Percentiles rank a stretch among this genome's conserved stretches.
phyloP scores from a whole-genome alignment of 2,888 invertebrate genomes.

The Flexamia atlantica region DNA sequence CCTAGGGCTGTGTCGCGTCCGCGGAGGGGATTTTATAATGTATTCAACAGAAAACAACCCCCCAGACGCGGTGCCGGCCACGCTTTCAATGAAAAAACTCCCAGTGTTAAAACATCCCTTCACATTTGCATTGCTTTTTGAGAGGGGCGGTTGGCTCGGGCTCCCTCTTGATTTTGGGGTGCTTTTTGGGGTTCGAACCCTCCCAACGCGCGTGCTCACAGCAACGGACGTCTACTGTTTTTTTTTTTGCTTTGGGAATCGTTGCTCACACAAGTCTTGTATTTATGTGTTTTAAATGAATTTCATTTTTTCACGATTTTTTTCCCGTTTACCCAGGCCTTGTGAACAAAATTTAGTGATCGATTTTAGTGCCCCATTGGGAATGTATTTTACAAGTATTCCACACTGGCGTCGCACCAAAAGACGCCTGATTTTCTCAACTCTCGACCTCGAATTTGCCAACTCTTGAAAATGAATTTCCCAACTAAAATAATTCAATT shows the following conservation, averaged over 20 bases:
- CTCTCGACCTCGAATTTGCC: too few relatives aligned
- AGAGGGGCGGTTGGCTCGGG: conserved; percentile 15
- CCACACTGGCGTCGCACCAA: too few relatives aligned
- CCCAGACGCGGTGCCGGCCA: neutral
- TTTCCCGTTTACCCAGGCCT: too few relatives aligned
- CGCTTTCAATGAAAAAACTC: conserved; percentile 13
- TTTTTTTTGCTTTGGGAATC: neutral
- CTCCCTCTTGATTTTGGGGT: neutral
- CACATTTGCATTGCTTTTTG: conserved; percentile 38
- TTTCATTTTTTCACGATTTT: neutral
- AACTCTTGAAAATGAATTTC: too few relatives aligned
- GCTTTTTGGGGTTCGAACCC: neutral
- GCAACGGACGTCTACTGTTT: neutral
- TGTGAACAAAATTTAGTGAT: too few relatives aligned
- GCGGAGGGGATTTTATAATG: conserved; percentile 23
- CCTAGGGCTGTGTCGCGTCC: too few relatives aligned
- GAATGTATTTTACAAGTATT: too few relatives aligned
- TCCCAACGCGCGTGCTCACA: neutral
- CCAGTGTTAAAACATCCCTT: conserved; percentile 39
- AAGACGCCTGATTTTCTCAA: too few relatives aligned
- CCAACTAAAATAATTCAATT: too few relatives aligned
- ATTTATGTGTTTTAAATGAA: neutral
- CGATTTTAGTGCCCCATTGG: too few relatives aligned
- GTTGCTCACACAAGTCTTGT: too few relatives aligned
- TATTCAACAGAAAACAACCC: neutral